These are phyloP conservation scores for Ooceraea biroi DNA, from an alignment of 1,140 invertebrate species.

Conservation along the genomic window DNA sequence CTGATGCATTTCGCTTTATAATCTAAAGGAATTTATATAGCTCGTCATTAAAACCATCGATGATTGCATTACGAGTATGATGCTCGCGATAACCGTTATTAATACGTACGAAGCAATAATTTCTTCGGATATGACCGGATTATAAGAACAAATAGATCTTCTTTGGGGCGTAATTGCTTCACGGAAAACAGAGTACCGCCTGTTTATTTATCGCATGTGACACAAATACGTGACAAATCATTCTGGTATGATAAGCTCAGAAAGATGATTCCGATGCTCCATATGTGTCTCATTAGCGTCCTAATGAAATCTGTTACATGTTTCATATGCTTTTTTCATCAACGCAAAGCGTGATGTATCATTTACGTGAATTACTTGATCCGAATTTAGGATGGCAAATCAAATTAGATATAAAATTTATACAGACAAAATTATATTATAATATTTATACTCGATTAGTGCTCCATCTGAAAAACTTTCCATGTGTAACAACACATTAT, in stretches of 20 bases:
- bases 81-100: constrained; percentile 1
- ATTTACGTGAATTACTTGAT: not conserved
- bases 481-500: not conserved
- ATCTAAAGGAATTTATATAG: not conserved
- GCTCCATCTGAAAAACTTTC: not conserved
- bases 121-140: not conserved
- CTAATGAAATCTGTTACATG: not conserved
- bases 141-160: constrained; percentile 40
- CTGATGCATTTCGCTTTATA: not conserved
- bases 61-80: not conserved
- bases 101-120: too few species aligned
- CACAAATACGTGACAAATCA: constrained; percentile 41
- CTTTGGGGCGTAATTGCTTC: constrained; percentile 29
- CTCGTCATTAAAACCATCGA: not conserved
- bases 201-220: constrained; percentile 38
- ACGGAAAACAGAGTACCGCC: not conserved
- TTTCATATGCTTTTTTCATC: constrained; percentile 37
- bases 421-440: not conserved
- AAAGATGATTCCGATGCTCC: constrained; percentile 10
- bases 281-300: constrained; percentile 6
- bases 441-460: not conserved
- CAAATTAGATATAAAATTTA: constrained; percentile 7
- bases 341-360: not conserved
- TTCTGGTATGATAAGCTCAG: constrained; percentile 36
- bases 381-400: constrained; percentile 10